Base-by-base conservation (phyloP, 2,797 vertebrate species). In the Echiichthys vipera region DNA sequence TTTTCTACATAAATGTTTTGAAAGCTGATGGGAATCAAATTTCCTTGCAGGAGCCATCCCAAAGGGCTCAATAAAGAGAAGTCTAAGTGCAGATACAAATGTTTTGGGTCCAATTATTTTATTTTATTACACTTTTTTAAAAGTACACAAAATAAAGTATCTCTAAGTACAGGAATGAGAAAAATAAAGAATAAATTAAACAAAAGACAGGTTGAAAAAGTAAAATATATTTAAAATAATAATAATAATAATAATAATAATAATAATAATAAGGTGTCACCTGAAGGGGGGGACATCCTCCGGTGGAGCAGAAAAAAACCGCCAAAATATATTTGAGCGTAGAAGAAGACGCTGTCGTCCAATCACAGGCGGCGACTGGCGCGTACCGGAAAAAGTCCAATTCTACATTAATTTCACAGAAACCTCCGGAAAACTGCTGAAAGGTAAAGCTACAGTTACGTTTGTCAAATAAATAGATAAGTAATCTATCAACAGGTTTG, bases 271-370 rank as follows among this genome's bases (percentile, higher is more conserved):
- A n/a, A n/a, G n/a, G 1, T 22, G 7, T 57, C 1, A 10, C 46
- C 84, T 17, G 5, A 0, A 82, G 68, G 51, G 39, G 83, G 74
- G 43, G 34, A 3, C 11, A 45, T 71, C 1, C 0, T n/a, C 0
- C 1, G 14, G 0, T 10, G 2, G 4, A 45, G 17, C 3, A 42
- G 18, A 43, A 53, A 71, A 65, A 6, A 24, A 1, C 61, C 84
- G 85, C 80, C 65, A 83, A 88, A 83, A 71, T 2, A 5, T 5
- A 2, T 45, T 36, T 3, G 1, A 53, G 11, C 42, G 51, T 53
- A 78, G 88, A 91, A 90, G 90, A 91, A 73, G 84, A 84, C 4
- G 0, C 0, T 6, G 20, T 68, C 6, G 24, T 57, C 78, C 86
- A 90, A 91, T 90, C 80, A 89, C 2, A 77, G 0, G 12, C 39